Percentiles rank a stretch among this genome's conserved stretches.
Conservation (phyloP, 2,888 invertebrate genomes). For the Cyclophora albipunctata region DNA sequence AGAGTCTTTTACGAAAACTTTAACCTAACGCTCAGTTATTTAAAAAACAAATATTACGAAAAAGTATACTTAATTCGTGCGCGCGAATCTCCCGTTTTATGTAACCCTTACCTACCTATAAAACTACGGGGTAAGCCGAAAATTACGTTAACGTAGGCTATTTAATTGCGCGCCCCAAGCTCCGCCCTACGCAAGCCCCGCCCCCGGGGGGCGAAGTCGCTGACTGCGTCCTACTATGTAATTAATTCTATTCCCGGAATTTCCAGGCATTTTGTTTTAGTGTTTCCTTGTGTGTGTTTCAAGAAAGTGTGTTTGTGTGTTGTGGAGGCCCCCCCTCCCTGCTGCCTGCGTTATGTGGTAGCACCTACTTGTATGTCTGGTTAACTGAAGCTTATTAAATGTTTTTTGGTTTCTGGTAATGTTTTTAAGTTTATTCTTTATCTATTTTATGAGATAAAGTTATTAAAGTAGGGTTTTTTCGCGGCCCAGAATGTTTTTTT, state of each 20-base stretch:
- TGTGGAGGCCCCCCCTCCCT: neutral
- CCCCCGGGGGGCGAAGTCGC: constrained; percentile 15
- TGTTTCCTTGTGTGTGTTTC: constrained; percentile 16
- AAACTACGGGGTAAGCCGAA: constrained; percentile 6
- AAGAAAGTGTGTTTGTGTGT: constrained; percentile 1
- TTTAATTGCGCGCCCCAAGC: constrained; percentile 33
- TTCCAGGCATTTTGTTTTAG: constrained; percentile 30
- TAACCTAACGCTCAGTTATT: no score
- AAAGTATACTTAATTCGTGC: neutral
- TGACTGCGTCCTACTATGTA: constrained; percentile 26
- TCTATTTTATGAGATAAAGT: no score
- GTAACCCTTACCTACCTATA: no score
- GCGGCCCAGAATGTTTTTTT: no score
- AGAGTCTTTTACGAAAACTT: no score
- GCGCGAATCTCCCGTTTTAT: no score
- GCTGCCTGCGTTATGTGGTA: neutral
- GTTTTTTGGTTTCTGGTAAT: no score
- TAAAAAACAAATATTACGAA: no score
- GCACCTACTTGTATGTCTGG: neutral
- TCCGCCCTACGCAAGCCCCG: constrained; percentile 26
- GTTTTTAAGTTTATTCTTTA: no score
- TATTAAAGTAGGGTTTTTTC: no score
- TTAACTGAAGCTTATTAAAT: neutral
- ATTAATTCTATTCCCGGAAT: constrained; percentile 52
- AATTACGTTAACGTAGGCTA: constrained; percentile 43